phyloP scores from a whole-genome alignment of 2,888 invertebrate species.

The Ormyrus pomaceus region DNA sequence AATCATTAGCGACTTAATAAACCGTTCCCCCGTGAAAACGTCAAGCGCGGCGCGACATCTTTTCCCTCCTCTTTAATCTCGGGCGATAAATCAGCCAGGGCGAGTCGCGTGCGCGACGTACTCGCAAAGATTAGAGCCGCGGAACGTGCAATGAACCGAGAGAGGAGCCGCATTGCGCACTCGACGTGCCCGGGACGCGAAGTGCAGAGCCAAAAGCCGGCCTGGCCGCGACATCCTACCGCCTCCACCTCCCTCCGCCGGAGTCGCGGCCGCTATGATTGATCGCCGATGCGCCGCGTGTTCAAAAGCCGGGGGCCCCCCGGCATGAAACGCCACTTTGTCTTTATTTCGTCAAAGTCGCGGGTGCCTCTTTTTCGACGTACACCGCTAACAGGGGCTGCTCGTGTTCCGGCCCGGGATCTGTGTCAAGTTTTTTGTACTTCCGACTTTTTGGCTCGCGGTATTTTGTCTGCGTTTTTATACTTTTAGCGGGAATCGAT shows the following conservation, averaged over 20 bases:
- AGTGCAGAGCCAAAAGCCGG: slow-evolving; percentile 35
- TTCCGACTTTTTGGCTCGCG: too few relatives aligned
- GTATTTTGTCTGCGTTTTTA: too few relatives aligned
- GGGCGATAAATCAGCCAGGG: slow-evolving; percentile 4
- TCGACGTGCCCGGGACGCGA: slow-evolving; percentile 53
- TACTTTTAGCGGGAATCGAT: too few relatives aligned
- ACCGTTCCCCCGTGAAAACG: too few relatives aligned
- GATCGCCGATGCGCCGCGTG: slow-evolving; percentile 9
- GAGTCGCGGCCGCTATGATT: slow-evolving; percentile 10
- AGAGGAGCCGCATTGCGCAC: slow-evolving; percentile 60
- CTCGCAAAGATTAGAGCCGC: slow-evolving; percentile 6
- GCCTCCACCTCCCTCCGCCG: too few relatives aligned
- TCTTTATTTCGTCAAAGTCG: background rate
- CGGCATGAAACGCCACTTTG: background rate
- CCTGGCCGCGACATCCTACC: background rate
- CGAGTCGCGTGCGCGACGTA: too few relatives aligned
- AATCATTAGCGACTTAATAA: too few relatives aligned
- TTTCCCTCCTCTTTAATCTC: too few relatives aligned
- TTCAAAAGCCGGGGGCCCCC: background rate
- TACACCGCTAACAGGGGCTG: background rate
- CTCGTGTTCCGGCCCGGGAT: background rate
- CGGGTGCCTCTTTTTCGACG: background rate
- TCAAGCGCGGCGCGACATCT: too few relatives aligned
- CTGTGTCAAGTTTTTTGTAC: too few relatives aligned
- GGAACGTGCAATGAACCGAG: slow-evolving; percentile 17